Conservation (phyloP, 2,888 invertebrate species). For the Sesia bembeciformis region DNA sequence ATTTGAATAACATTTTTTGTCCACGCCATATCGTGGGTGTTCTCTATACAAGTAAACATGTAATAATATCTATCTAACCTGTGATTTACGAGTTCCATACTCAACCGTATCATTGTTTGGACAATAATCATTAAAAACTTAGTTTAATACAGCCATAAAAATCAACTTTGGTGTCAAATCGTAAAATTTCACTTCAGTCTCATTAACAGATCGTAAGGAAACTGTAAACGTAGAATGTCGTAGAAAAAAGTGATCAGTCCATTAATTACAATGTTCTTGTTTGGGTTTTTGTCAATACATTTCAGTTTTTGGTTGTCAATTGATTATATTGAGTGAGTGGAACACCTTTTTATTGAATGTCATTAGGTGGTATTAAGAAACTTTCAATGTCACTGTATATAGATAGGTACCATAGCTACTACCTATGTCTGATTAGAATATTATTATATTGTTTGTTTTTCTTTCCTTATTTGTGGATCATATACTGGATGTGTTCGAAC, state of each 20-base stretch:
- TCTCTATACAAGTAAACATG: too few species aligned
- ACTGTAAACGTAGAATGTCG: conserved; percentile 8
- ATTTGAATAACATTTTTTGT: too few species aligned
- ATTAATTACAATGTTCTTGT: conserved; percentile 9
- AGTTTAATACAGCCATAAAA: conserved; percentile 50
- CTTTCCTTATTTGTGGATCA: too few species aligned
- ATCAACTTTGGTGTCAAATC: conserved; percentile 41
- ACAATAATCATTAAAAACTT: conserved; percentile 17
- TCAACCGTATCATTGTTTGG: background rate
- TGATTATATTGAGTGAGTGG: conserved; percentile 2
- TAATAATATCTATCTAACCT: background rate
- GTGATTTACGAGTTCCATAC: background rate
- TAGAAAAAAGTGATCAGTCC: conserved; percentile 15
- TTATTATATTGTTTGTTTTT: too few species aligned
- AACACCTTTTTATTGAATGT: background rate
- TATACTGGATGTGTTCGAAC: too few species aligned
- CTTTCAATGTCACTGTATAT: background rate
- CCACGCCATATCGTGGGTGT: too few species aligned
- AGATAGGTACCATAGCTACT: too few species aligned
- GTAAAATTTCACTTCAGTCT: conserved; percentile 47
- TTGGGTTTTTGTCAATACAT: background rate
- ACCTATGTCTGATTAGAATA: too few species aligned
- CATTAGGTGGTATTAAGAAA: background rate
- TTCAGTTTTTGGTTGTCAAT: conserved; percentile 2
- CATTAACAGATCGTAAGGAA: conserved; percentile 53